Base-by-base conservation (phyloP, 1,140 invertebrate species). In the Tetramorium parvispinum region DNA sequence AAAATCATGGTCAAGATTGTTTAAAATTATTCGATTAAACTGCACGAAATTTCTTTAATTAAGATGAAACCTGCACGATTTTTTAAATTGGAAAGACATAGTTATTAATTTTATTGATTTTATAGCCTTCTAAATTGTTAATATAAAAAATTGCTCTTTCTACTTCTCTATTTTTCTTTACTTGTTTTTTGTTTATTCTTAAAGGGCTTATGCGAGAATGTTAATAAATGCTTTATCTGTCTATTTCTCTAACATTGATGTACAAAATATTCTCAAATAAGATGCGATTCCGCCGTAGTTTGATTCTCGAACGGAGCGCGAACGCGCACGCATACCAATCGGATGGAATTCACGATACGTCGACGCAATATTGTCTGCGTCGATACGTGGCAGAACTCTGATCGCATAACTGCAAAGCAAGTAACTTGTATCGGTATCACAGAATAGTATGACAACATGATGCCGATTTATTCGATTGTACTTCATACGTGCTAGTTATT, bases 341-440 rank as follows among this genome's bases (percentile, higher is more conserved):
- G 51, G 71, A 87, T 82, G 27, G 87, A 79, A 88, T 82, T 88
- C 87, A 78, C 61, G 87, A 88, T 88, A 71, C 86, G 66, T 79
- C 65, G 51, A 79, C 73, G 73, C 65, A 87, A 87, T 87, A 87
- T 61, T 11, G 85, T 43, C 70, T 37, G 21, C 85, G 49, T 86
- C 77, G 10, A 66, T 66, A 66, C 63, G 16, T 43, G 16, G 24
- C 49, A 43, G 51, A 21, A 46, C 65, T 21, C 79, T 57, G 79
- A 57, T 71, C 37, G 66, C 66, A 73, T 82, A 71, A 53, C 43
- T 78, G n/a, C 27, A 13, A 78, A 46, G 27, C 59, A 37, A 65
- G 43, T 51, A 71, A 53, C 24, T 71, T 21, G 66, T 21, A 46
- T 73, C 51, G 79, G 46, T 73, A 37, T 46, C 37, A 11, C 37